These are phyloP conservation scores for Drosophila burlai DNA, from an alignment of 1,140 invertebrate species.

Conservation along the genomic window DNA sequence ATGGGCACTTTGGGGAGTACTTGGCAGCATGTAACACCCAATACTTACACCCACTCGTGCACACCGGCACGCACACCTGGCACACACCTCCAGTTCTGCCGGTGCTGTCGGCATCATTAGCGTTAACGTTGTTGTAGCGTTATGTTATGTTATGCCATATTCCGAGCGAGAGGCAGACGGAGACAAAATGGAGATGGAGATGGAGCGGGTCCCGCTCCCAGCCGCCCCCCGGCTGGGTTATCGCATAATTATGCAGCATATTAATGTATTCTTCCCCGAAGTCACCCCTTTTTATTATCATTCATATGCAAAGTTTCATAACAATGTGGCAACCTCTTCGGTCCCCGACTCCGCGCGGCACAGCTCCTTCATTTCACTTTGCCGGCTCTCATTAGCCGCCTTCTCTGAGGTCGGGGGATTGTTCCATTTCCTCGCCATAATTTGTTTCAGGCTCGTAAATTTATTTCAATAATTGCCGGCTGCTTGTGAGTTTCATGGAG, in stretches of 20 bases:
- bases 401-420: conserved; percentile 20
- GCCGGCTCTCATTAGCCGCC: conserved; percentile 53
- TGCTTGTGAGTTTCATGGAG: conserved; percentile 53
- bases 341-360: conserved; percentile 5
- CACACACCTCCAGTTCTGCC: conserved; percentile 40
- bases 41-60: conserved; percentile 59
- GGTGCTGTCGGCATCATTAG: conserved; percentile 71
- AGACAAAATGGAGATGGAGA: conserved; percentile 10
- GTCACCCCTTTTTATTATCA: conserved; percentile 49
- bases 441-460: conserved; percentile 63
- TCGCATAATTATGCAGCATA: conserved; percentile 82
- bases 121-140: conserved; percentile 78
- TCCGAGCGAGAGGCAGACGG: conserved; percentile 21
- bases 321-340: conserved; percentile 45
- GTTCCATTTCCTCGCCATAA: conserved; percentile 56
- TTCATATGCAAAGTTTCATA: conserved; percentile 72
- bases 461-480: conserved; percentile 66
- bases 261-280: conserved; percentile 67
- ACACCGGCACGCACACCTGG: conserved; percentile 53
- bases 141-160: conserved; percentile 69
- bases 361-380: conserved; percentile 42
- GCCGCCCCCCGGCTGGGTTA: conserved; percentile 41
- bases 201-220: not conserved
- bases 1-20: conserved; percentile 82
- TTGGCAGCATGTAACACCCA: conserved; percentile 82